These are phyloP conservation scores for Spea bombifrons DNA, from an alignment of 2,113 vertebrate genomes.

Conservation along the genomic window DNA sequence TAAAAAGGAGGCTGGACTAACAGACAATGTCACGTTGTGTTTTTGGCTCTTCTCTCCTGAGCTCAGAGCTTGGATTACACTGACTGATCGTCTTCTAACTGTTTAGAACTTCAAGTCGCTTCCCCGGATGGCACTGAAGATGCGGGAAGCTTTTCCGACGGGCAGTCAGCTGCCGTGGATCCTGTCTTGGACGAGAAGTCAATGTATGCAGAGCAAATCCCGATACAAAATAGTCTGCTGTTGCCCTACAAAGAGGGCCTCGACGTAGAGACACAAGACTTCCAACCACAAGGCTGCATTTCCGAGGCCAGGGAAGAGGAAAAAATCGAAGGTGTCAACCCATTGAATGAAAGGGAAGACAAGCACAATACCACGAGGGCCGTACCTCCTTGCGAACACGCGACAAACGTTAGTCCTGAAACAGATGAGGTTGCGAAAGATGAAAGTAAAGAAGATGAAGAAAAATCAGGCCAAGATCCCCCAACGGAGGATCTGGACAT, in stretches of 20 bases:
- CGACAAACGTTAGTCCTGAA: constrained; percentile 4
- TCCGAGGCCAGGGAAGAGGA: constrained; percentile 23
- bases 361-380: constrained; percentile 38
- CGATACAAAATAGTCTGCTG: constrained; percentile 50
- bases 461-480: background rate
- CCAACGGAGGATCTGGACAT: background rate
- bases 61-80: constrained; percentile 22
- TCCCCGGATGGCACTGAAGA: constrained; percentile 63
- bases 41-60: constrained; percentile 43
- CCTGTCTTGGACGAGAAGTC: constrained; percentile 62
- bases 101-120: constrained; percentile 67
- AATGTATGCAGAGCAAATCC: constrained; percentile 51
- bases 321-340: background rate
- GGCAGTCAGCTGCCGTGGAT: constrained; percentile 55
- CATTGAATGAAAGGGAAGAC: background rate
- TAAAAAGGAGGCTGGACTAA: background rate
- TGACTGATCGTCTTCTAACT: constrained; percentile 73
- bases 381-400: constrained; percentile 33
- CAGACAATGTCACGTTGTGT: background rate
- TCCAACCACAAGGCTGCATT: constrained; percentile 13
- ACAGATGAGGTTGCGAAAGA: background rate
- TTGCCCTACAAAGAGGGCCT: constrained; percentile 50
- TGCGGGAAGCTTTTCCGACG: constrained; percentile 56
- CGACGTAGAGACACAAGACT: constrained; percentile 50
- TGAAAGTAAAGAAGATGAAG: background rate